Base-by-base conservation (phyloP, 37 sponge, comb jelly and placozoan genomes). In the Diacarnus erythraeanus region DNA sequence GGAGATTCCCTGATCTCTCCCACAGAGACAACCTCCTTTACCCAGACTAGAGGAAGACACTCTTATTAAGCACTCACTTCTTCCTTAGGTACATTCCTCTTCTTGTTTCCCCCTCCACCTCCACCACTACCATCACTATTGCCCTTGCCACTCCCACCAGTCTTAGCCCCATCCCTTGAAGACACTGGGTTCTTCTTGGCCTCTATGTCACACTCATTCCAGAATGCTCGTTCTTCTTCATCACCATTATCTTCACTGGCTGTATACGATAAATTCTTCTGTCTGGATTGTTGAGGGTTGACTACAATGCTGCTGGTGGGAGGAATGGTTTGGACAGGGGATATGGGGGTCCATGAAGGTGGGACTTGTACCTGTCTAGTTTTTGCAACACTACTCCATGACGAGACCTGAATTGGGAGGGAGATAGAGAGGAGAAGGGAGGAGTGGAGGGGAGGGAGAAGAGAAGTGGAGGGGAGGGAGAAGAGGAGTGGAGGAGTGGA, bases 161-260 rank as follows among this genome's bases (percentile, higher is more conserved):
- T 23, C 9, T 42, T 78, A 21, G 27, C 54, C 6, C 42, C 67
- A 8, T 31, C 67, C 43, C 34, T 31, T 1, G 27, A 59, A 27
- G 69, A 61, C 27, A 34, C 77, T 31, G 77, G 77, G 60, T 69
- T 77, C 43, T 84, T 84, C 77, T 77, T 76, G 56, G 76, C 84
- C 30, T 26, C 84, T 30, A 40, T 34, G 12, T 42, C 77, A 80
- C 87, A 87, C 29, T 87, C 87, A 0, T 87, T 81, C 87, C 87
- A 87, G 59, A 87, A 87, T 0, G 77, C 60, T 1, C 27, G 17
- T 26, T 76, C 70, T 9, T 82, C 82, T 31, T 39, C 63, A 38
- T 70, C 80, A 26, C 71, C 80, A 0, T 83, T 72, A 17, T 64
- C 67, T 8, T 65, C 29, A 25, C 54, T 42, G 33, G 43, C 40